phyloP scores from a whole-genome alignment of 2,797 vertebrate species.

The Chelon labrosus region DNA sequence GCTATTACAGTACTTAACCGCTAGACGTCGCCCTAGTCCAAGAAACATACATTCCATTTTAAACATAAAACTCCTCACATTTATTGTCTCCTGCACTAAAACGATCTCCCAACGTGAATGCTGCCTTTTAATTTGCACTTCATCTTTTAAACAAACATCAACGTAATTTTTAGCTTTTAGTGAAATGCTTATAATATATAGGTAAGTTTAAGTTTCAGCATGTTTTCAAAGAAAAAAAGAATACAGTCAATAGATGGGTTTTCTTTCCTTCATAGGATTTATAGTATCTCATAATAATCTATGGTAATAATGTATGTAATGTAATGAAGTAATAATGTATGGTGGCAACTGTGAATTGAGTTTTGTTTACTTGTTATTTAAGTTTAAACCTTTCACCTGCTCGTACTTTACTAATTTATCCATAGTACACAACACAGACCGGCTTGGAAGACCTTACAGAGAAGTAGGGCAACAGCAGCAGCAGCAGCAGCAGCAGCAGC shows the following conservation, averaged over 20 bases:
- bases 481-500: neutral
- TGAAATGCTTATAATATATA: neutral
- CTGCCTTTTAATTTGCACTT: neutral
- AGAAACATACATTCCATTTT: neutral
- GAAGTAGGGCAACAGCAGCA: constrained; percentile 62
- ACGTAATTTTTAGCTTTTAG: too few relatives aligned
- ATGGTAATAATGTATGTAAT: too few relatives aligned
- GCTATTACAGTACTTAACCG: neutral
- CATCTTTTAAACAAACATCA: too few relatives aligned
- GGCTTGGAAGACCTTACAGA: constrained; percentile 23
- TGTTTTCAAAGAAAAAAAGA: neutral
- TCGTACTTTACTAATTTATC: constrained; percentile 9
- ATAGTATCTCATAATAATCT: too few relatives aligned
- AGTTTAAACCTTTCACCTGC: constrained; percentile 2
- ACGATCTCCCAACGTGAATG: neutral
- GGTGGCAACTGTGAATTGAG: neutral
- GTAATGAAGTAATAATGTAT: neutral
- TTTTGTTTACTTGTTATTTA: neutral
- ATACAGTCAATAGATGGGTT: neutral
- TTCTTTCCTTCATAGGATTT: neutral
- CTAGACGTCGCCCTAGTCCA: neutral
- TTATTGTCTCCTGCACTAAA: too few relatives aligned
- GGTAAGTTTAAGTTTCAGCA: too few relatives aligned
- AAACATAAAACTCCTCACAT: neutral
- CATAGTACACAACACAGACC: constrained; percentile 2